Evolutionary conservation across 1,140 invertebrate species (phyloP).

Genomic region (Heliconius hewitsoni): DNA sequence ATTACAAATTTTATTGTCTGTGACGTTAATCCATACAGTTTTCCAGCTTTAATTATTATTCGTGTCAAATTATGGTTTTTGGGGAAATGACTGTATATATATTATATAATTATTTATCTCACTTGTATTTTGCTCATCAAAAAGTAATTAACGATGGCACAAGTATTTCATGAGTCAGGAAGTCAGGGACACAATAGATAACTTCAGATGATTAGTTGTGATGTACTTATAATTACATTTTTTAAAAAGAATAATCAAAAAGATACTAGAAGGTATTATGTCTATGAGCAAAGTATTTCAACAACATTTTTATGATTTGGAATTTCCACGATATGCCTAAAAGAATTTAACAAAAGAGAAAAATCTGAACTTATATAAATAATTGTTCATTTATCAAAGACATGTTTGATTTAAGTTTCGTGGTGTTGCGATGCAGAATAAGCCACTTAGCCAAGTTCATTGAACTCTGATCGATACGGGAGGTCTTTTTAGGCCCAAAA

Average conservation of each 20-base stretch:
- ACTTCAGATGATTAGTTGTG: slow-evolving; percentile 9
- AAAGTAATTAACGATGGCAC: slow-evolving; percentile 49
- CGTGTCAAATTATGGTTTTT: slow-evolving; percentile 25
- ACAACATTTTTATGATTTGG: neutral
- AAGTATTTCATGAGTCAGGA: slow-evolving; percentile 37
- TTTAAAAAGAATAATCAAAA: neutral
- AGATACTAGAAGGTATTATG: neutral
- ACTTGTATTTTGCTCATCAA: slow-evolving; percentile 49
- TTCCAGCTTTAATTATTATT: slow-evolving; percentile 35
- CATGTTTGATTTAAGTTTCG: slow-evolving; percentile 28
- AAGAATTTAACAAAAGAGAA: neutral
- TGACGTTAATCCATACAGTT: neutral
- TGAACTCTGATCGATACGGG: slow-evolving; percentile 37
- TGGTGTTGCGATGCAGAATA: slow-evolving; percentile 19
- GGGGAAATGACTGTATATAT: neutral
- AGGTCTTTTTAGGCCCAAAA: slow-evolving; percentile 28
- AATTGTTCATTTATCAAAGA: slow-evolving; percentile 25
- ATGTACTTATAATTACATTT: neutral
- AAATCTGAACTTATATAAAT: neutral
- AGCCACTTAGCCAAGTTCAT: slow-evolving; percentile 22
- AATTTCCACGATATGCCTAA: neutral
- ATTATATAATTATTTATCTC: slow-evolving; percentile 37
- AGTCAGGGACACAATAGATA: slow-evolving; percentile 22
- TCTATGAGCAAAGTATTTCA: neutral
- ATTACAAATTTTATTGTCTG: neutral